Conservation (phyloP, 2,888 invertebrate species). For the Disparrhopalites patrizii region DNA sequence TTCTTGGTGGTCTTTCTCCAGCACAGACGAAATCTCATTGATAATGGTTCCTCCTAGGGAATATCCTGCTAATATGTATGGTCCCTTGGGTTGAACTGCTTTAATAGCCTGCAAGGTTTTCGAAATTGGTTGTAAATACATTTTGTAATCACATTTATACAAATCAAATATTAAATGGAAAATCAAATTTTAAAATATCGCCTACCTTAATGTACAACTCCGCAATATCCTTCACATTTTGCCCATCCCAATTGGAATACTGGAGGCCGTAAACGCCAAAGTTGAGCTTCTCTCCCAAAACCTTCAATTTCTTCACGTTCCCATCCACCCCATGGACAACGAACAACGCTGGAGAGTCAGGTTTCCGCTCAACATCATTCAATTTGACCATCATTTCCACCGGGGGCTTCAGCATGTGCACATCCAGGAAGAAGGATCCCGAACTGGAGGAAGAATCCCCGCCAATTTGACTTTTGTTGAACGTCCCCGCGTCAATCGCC, state of each 20-base stretch:
- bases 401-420: background rate
- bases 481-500: conserved; percentile 52
- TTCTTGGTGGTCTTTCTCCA: conserved; percentile 67
- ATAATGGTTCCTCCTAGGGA: conserved; percentile 93
- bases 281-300: conserved; percentile 67
- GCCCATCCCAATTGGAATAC: conserved; percentile 70
- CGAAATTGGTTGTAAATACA: background rate
- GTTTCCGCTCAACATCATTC: background rate
- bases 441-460: background rate
- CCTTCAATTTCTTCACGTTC: conserved; percentile 64
- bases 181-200: background rate
- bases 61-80: conserved; percentile 86
- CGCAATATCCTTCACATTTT: conserved; percentile 68
- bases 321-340: conserved; percentile 84
- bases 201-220: conserved; percentile 59
- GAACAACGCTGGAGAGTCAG: conserved; percentile 50
- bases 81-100: conserved; percentile 50
- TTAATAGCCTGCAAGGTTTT: background rate
- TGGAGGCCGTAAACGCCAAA: conserved; percentile 81
- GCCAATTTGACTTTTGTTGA: background rate
- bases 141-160: background rate
- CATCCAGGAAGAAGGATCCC: too few relatives aligned
- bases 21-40: conserved; percentile 84
- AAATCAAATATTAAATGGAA: background rate
- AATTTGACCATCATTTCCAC: background rate